These are phyloP conservation scores for Nothobranchius furzeri DNA, from an alignment of 2,113 vertebrate species.

Conservation along the genomic window DNA sequence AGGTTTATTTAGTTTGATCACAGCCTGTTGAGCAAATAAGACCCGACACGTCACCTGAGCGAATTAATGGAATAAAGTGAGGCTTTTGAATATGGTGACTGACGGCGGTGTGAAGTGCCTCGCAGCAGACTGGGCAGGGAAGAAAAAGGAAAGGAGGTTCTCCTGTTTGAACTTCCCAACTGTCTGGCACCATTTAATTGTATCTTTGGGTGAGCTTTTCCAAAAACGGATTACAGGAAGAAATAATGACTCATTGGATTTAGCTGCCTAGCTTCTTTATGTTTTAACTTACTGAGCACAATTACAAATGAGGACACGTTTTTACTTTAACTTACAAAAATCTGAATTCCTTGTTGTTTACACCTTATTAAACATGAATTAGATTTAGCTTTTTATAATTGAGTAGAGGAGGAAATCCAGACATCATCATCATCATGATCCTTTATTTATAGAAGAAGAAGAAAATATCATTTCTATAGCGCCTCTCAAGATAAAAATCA, in stretches of 20 bases:
- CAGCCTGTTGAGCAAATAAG: slow-evolving; percentile 48
- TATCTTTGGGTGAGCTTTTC: slow-evolving; percentile 71
- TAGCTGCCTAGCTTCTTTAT: slow-evolving; percentile 3
- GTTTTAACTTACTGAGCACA: slow-evolving; percentile 16
- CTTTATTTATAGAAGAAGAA: too few species aligned
- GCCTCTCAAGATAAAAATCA: too few species aligned
- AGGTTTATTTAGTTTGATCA: slow-evolving; percentile 67
- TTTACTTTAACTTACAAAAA: too few species aligned
- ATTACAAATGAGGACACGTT: too few species aligned
- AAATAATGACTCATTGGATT: slow-evolving; percentile 63
- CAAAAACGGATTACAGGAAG: slow-evolving; percentile 60
- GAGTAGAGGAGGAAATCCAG: too few species aligned
- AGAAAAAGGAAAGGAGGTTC: slow-evolving; percentile 43
- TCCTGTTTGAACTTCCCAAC: slow-evolving; percentile 46
- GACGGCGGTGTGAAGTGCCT: slow-evolving; percentile 11
- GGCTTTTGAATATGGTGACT: slow-evolving; percentile 32
- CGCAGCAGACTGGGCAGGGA: not conserved
- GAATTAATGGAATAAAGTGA: slow-evolving; percentile 42
- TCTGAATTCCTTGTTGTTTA: too few species aligned
- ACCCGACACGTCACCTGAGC: slow-evolving; percentile 64
- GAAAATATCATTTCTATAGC: too few species aligned
- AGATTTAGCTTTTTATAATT: too few species aligned
- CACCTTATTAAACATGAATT: too few species aligned
- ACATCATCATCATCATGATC: too few species aligned
- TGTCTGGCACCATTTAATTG: slow-evolving; percentile 73